Evolutionary conservation across 2,113 vertebrate genomes (phyloP).

Genomic region (Synodontis membranacea): DNA sequence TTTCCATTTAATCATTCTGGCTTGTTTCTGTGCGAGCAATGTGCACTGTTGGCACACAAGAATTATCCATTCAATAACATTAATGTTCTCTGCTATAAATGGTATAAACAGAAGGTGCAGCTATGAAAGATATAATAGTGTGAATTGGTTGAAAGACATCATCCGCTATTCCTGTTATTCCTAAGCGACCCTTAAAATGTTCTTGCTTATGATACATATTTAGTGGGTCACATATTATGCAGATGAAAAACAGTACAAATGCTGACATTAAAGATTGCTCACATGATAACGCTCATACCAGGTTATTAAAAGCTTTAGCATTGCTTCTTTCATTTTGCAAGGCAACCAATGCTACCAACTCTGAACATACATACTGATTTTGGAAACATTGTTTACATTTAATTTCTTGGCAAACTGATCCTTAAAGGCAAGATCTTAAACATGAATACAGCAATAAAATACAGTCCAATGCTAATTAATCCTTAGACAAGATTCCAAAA

Average conservation of each 20-base stretch:
- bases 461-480: background rate
- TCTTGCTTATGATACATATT: background rate
- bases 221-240: background rate
- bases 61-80: conserved; percentile 9
- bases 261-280: background rate
- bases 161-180: background rate
- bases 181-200: background rate
- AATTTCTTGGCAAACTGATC: background rate
- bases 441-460: background rate
- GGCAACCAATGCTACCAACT: background rate
- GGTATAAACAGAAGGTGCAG: background rate
- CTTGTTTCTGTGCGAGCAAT: conserved; percentile 6
- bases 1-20: conserved; percentile 32
- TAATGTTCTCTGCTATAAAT: conserved; percentile 9
- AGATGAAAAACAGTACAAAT: background rate
- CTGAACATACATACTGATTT: background rate
- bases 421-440: background rate
- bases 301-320: background rate
- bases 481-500: too few relatives aligned
- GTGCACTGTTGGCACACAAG: background rate
- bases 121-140: conserved; percentile 3
- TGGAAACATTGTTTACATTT: background rate
- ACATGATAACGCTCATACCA: background rate
- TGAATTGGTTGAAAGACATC: background rate
- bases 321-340: background rate